Evolutionary conservation across 1,140 invertebrate genomes (phyloP), one percentile per base, ranked within the genome.

Genomic region (Drosophila auraria): DNA sequence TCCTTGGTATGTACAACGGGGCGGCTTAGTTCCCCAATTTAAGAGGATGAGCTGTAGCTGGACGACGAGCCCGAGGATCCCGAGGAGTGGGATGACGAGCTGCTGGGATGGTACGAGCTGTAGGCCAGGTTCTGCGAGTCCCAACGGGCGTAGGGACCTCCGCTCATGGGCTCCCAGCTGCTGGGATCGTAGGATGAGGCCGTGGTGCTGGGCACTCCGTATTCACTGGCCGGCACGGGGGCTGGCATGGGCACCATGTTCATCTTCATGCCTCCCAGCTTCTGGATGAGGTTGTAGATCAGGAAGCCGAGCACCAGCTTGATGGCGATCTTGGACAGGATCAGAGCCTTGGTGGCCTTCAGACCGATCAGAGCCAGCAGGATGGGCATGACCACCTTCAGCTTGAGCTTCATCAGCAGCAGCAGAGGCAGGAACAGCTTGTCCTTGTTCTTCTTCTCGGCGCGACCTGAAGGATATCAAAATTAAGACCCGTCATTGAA

Each of bases 351-450:
- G 69, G 96, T 93, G 12, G 97, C 96, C 93, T 97, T 97, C 54
- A 97, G 92, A 65, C 96, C 96, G 91, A 97, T 95, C 69, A 97
- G 93, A 27, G 95, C 95, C 14, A 97, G 94, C 72, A 97, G 95
- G 73, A 97, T 97, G 14, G 97, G 97, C 95, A 96, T 97, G 25
- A 97, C 91, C 30, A 96, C 95, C 93, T 97, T 97, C 93, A 97
- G 93, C 93, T 97, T 97, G 80, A 97, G 91, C 92, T 97, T 97
- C 65, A 97, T 93, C 40, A 97, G 94, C 77, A 97, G 93, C 57
- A 97, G 92, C 47, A 97, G 94, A 5, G 97, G 97, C 81, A 97
- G 93, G 47, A 97, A 93, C 12, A 97, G 94, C 93, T 97, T 97
- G 93, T 97, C 96, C 94, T 97, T 87, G 78, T 87, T 97, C 81